phyloP scores from a whole-genome alignment of 2,113 vertebrate species.

The Pseudopodoces humilis region DNA sequence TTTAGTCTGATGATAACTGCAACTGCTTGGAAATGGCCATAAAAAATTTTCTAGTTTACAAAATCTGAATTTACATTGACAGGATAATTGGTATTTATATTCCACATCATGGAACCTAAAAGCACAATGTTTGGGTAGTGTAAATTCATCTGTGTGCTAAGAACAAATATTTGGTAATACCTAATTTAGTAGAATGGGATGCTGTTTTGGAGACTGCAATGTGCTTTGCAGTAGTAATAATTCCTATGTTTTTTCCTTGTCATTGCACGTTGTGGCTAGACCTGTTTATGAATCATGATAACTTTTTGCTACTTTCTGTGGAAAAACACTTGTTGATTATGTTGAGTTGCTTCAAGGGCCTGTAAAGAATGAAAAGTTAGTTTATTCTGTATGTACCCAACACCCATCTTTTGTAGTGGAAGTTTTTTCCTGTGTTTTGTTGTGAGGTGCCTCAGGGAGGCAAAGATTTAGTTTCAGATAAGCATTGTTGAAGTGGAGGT shows the following conservation, averaged over 20 bases:
- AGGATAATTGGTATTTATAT: neutral
- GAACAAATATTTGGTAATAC: neutral
- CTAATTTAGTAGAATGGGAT: neutral
- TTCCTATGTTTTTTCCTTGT: neutral
- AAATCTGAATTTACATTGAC: neutral
- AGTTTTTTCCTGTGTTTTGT: neutral
- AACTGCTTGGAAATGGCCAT: neutral
- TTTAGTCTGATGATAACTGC: neutral
- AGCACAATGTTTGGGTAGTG: neutral
- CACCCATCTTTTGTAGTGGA: neutral
- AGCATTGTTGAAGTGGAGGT: no score
- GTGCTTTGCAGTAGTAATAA: neutral
- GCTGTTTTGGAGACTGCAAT: neutral
- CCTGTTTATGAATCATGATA: neutral
- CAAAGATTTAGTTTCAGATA: no score
- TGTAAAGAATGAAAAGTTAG: neutral
- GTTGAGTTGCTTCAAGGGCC: neutral
- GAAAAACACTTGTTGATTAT: neutral
- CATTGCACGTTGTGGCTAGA: neutral
- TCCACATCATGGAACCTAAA: neutral
- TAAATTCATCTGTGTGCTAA: neutral
- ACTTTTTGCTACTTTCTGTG: neutral
- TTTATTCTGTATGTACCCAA: neutral
- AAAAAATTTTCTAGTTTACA: neutral
- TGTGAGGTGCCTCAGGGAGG: no score